These are phyloP conservation scores for Theristicus caerulescens DNA, from an alignment of 2,113 vertebrate species.

Conservation along the genomic window DNA sequence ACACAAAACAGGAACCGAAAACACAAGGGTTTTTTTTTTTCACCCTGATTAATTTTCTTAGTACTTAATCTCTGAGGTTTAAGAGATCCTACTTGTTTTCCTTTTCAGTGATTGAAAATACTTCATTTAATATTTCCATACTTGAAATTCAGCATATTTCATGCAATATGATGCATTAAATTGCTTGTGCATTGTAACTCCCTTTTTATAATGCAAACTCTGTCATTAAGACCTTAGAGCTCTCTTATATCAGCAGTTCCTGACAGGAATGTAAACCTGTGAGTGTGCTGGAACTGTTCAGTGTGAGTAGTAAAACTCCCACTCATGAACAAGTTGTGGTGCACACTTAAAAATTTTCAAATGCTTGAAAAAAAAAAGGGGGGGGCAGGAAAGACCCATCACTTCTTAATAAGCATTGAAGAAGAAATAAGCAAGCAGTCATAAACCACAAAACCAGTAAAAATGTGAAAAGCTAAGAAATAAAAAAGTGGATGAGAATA, in stretches of 20 bases:
- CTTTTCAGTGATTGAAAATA: conserved; percentile 1
- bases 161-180: background rate
- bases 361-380: background rate
- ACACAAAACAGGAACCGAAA: conserved; percentile 13
- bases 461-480: background rate
- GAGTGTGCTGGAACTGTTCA: background rate
- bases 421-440: background rate
- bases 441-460: background rate
- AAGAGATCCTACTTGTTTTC: background rate
- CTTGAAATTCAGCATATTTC: conserved; percentile 31
- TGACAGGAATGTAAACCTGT: conserved; percentile 26
- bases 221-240: background rate
- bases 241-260: background rate
- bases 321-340: background rate
- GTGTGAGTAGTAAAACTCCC: background rate
- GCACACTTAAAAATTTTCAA: background rate
- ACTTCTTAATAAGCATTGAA: background rate
- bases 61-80: conserved; percentile 14
- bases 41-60: conserved; percentile 25
- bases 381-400: background rate
- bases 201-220: conserved; percentile 13
- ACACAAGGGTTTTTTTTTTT: background rate
- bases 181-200: conserved; percentile 3
- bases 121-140: background rate
- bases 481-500: background rate